phyloP scores from a whole-genome alignment of 2,888 invertebrate genomes.

The Spilarctia lutea region DNA sequence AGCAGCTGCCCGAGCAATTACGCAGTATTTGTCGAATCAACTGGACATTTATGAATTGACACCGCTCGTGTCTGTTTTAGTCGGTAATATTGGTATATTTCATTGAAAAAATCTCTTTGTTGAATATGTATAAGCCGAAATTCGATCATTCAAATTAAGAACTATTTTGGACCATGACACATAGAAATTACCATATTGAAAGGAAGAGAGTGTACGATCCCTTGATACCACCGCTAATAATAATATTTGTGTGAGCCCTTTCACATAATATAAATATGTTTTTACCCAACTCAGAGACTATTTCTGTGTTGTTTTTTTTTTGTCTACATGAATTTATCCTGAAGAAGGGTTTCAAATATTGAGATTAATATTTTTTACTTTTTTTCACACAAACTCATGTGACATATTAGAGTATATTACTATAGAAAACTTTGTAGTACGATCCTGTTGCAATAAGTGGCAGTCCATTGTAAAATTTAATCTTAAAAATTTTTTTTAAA shows the following conservation, averaged over 20 bases:
- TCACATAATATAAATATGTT: background rate
- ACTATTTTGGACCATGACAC: background rate
- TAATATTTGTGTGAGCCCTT: background rate
- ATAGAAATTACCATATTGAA: background rate
- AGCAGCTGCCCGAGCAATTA: constrained; percentile 41
- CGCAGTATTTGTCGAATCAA: constrained; percentile 35
- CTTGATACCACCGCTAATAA: background rate
- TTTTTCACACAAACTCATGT: too few relatives aligned
- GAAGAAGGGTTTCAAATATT: background rate
- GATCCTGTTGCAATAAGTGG: too few relatives aligned
- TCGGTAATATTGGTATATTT: background rate
- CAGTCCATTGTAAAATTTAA: too few relatives aligned
- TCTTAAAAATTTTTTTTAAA: too few relatives aligned
- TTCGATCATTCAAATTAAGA: background rate
- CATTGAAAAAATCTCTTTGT: background rate
- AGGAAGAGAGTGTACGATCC: background rate
- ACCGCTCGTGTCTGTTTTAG: constrained; percentile 21
- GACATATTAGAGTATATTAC: too few relatives aligned
- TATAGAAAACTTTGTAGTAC: too few relatives aligned
- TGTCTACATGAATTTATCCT: background rate
- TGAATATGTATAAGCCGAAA: background rate
- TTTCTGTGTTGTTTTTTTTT: background rate
- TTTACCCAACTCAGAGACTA: background rate
- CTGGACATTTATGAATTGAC: constrained; percentile 26
- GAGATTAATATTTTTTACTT: background rate